A percentile compares a stretch with the other conserved stretches of the same genome.
phyloP scores from a whole-genome alignment of 2,113 vertebrate genomes.

The Festucalex cinctus region DNA sequence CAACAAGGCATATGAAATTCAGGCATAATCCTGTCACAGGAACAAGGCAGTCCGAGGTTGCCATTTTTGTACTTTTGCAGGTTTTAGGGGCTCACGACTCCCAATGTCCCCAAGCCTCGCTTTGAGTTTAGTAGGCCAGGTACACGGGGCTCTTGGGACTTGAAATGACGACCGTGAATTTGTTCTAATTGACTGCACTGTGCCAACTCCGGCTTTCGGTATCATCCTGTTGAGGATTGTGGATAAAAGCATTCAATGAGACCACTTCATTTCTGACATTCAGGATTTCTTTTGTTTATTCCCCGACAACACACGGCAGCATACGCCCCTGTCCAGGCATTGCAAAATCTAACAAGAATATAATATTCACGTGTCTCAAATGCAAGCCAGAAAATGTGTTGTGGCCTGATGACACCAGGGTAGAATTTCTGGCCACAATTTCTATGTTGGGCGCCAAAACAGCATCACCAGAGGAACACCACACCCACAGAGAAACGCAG shows the following conservation, averaged over 20 bases:
- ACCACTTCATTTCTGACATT: slow-evolving; percentile 45
- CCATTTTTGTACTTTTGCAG: slow-evolving; percentile 2
- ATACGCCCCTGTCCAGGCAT: no score
- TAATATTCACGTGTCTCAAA: neutral
- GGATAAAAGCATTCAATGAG: slow-evolving; percentile 38
- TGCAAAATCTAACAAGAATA: neutral
- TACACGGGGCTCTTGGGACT: slow-evolving; percentile 33
- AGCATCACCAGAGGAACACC: neutral
- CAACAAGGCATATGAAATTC: slow-evolving; percentile 45
- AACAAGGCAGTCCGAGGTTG: slow-evolving; percentile 26
- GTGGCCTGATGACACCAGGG: neutral
- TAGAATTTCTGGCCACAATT: neutral
- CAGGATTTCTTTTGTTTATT: slow-evolving; percentile 15
- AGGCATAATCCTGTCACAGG: slow-evolving; percentile 40
- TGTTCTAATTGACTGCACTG: slow-evolving; percentile 42
- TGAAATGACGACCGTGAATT: slow-evolving; percentile 42
- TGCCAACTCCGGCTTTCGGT: slow-evolving; percentile 32
- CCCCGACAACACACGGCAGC: no score
- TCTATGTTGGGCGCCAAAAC: neutral
- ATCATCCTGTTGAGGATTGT: slow-evolving; percentile 48
- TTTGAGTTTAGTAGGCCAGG: slow-evolving; percentile 34
- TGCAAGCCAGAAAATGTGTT: neutral
- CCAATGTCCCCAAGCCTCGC: slow-evolving; percentile 28
- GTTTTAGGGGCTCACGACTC: neutral
- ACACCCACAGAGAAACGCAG: neutral